Evolutionary conservation across 2,888 invertebrate species (phyloP).

Genomic region (Isotomurus palustris): DNA sequence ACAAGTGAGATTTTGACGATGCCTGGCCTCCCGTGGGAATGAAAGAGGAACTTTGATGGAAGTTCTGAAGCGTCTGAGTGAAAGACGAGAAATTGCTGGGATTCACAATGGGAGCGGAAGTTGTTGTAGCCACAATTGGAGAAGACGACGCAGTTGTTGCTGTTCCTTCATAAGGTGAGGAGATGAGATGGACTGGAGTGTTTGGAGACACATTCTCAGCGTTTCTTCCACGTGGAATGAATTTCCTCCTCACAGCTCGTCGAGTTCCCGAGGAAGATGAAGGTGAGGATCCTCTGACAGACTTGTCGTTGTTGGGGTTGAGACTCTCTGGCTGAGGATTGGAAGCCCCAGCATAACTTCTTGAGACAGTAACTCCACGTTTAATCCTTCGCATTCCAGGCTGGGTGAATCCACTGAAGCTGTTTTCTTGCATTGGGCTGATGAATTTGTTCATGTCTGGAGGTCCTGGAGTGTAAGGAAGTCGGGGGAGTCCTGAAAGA

Average conservation of each 20-base stretch:
- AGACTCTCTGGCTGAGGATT: neutral
- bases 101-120: neutral
- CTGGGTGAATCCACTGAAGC: slow-evolving; percentile 20
- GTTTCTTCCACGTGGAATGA: slow-evolving; percentile 19
- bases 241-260: slow-evolving; percentile 16
- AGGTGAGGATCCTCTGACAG: slow-evolving; percentile 4
- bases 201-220: no score
- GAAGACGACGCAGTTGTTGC: neutral
- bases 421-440: slow-evolving; percentile 28
- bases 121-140: neutral
- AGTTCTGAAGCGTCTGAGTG: no score
- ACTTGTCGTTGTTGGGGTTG: slow-evolving; percentile 6
- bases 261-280: neutral
- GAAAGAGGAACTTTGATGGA: no score
- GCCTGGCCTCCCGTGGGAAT: no score
- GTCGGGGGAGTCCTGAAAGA: slow-evolving; percentile 2
- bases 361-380: slow-evolving; percentile 34
- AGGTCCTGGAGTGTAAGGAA: slow-evolving; percentile 7
- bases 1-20: no score
- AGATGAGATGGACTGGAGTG: no score
- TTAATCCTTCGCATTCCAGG: slow-evolving; percentile 37
- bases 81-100: no score
- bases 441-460: slow-evolving; percentile 35
- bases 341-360: slow-evolving; percentile 32
- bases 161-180: neutral